Evolutionary conservation across 2,113 vertebrate species (phyloP).

Genomic region (Muscicapa adusta): DNA sequence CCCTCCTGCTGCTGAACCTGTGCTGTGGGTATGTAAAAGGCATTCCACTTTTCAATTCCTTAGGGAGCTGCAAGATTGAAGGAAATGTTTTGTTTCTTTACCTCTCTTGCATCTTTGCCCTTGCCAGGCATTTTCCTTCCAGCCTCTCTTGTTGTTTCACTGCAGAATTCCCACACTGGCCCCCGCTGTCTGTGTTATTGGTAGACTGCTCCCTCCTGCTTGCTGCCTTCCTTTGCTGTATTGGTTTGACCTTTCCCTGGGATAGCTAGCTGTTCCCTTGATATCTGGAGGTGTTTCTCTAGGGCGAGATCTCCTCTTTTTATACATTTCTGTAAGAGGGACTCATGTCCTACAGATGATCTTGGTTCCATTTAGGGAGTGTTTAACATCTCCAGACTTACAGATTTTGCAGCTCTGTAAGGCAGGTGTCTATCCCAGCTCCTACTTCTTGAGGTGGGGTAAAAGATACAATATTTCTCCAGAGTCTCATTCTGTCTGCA

Average conservation of each 20-base stretch:
- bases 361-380: conserved; percentile 25
- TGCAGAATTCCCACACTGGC: background rate
- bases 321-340: background rate
- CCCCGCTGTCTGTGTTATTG: background rate
- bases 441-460: background rate
- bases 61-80: background rate
- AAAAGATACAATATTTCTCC: conserved; percentile 23
- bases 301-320: background rate
- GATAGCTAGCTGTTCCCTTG: background rate
- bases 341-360: conserved; percentile 47
- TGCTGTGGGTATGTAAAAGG: background rate
- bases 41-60: background rate
- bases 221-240: background rate
- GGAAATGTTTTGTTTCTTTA: background rate
- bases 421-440: background rate
- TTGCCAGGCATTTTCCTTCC: conserved; percentile 10
- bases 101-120: background rate
- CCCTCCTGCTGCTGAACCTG: background rate
- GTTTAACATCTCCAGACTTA: conserved; percentile 12
- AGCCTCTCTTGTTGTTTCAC: background rate
- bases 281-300: conserved; percentile 24
- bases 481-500: conserved; percentile 16
- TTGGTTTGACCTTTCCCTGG: conserved; percentile 32
- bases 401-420: background rate
- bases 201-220: background rate